Evolutionary conservation across 2,888 invertebrate genomes (phyloP).

Genomic region (Machimus atricapillus): DNA sequence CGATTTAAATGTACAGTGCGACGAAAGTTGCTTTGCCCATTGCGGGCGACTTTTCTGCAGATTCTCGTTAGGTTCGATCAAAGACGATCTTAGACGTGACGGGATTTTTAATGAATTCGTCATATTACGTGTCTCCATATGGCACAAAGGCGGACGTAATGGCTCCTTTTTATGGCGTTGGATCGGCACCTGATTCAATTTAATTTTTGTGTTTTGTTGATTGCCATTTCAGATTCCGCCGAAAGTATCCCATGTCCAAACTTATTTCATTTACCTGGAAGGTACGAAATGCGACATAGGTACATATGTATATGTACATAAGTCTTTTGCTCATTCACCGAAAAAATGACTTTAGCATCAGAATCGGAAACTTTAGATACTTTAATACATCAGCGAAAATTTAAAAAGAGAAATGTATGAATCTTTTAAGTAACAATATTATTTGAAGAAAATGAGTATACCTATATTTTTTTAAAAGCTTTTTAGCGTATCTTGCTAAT

Average conservation of each 20-base stretch:
- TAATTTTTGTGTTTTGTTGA: slow-evolving; percentile 20
- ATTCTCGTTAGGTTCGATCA: slow-evolving; percentile 36
- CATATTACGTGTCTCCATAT: not conserved
- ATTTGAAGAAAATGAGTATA: too few relatives aligned
- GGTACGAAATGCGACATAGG: not conserved
- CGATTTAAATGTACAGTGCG: not conserved
- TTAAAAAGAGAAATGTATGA: too few relatives aligned
- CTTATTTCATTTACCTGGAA: not conserved
- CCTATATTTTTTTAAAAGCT: too few relatives aligned
- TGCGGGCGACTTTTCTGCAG: not conserved
- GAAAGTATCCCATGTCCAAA: not conserved
- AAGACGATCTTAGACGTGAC: slow-evolving; percentile 35
- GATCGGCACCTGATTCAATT: slow-evolving; percentile 39
- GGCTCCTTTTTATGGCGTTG: not conserved
- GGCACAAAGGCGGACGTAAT: slow-evolving; percentile 13
- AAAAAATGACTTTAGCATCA: not conserved
- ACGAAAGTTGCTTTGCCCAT: not conserved
- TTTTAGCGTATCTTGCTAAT: too few relatives aligned
- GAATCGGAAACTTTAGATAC: not conserved
- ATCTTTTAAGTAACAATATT: too few relatives aligned
- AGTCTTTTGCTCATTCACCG: not conserved
- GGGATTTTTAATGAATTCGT: not conserved
- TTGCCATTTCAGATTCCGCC: not conserved
- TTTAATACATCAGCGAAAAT: not conserved
- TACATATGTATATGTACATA: too few relatives aligned